A percentile compares a stretch with the other conserved stretches of the same genome.
Conservation (phyloP, 2,888 invertebrate genomes). For the Platycnemis pennipes region DNA sequence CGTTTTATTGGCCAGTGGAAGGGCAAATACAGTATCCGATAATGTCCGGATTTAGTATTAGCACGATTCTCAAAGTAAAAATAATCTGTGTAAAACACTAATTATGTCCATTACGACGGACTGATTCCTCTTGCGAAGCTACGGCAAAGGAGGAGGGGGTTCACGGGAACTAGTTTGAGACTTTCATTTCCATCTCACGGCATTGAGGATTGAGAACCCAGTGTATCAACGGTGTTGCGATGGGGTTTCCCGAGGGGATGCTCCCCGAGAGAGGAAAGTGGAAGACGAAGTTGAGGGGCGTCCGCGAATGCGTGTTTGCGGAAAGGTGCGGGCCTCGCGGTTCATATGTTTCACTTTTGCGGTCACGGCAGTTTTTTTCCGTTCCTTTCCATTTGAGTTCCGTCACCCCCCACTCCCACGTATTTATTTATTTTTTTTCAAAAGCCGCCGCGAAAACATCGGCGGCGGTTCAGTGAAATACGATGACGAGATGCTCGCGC, state of each 20-base stretch:
- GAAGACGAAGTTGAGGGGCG: background rate
- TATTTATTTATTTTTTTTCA: slow-evolving; percentile 14
- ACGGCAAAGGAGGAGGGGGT: background rate
- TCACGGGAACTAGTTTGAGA: background rate
- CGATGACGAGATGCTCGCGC: slow-evolving; percentile 33
- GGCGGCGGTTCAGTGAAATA: slow-evolving; percentile 44
- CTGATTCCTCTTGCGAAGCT: background rate
- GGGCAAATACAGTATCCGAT: too few relatives aligned
- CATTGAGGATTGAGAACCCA: too few relatives aligned
- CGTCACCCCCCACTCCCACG: background rate
- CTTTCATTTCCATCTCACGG: background rate
- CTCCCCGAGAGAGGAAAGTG: background rate
- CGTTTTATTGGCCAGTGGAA: too few relatives aligned
- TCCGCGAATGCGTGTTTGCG: slow-evolving; percentile 5
- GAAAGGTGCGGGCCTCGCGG: slow-evolving; percentile 26
- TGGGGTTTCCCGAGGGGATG: background rate
- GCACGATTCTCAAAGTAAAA: too few relatives aligned
- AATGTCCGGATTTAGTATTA: too few relatives aligned
- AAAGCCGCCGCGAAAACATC: slow-evolving; percentile 12
- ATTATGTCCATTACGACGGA: too few relatives aligned
- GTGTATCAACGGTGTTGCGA: background rate
- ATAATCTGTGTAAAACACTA: too few relatives aligned
- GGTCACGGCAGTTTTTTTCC: background rate
- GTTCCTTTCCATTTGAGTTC: background rate
- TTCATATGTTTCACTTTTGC: slow-evolving; percentile 63